Conservation (phyloP, 2,113 vertebrate species). For the Pseudolaguvia tuberculata region DNA sequence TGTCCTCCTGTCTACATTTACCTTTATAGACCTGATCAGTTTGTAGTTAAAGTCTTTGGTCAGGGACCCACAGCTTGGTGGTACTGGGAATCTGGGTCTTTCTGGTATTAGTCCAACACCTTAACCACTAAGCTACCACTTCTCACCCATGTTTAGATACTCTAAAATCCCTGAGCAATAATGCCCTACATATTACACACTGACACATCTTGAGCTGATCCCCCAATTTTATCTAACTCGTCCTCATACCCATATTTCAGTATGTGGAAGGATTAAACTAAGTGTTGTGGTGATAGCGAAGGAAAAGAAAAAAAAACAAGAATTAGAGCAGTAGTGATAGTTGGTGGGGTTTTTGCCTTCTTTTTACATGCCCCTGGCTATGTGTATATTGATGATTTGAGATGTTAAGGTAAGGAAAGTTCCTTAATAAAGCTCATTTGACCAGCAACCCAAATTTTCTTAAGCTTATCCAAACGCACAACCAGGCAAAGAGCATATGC, state of each 20-base stretch:
- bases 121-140: too few species aligned
- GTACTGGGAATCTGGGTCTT: too few species aligned
- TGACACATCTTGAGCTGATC: not conserved
- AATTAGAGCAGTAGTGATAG: too few species aligned
- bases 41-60: too few species aligned
- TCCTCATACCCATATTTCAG: not conserved
- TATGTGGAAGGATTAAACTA: conserved; percentile 20
- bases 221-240: not conserved
- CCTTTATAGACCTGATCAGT: too few species aligned
- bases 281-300: not conserved
- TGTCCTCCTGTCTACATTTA: too few species aligned
- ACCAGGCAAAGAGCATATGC: too few species aligned
- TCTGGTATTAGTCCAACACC: too few species aligned
- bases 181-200: conserved; percentile 38
- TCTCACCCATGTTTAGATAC: conserved; percentile 34
- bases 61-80: too few species aligned
- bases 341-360: not conserved
- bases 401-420: conserved; percentile 22
- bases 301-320: too few species aligned
- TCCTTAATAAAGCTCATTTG: conserved; percentile 16
- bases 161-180: not conserved
- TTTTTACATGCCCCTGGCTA: conserved; percentile 14
- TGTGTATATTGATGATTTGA: conserved; percentile 26
- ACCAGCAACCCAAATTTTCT: not conserved
- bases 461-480: not conserved